Evolutionary conservation across 2,113 vertebrate genomes (phyloP), one percentile per base, ranked within the genome.

Genomic region (Oreochromis niloticus): DNA sequence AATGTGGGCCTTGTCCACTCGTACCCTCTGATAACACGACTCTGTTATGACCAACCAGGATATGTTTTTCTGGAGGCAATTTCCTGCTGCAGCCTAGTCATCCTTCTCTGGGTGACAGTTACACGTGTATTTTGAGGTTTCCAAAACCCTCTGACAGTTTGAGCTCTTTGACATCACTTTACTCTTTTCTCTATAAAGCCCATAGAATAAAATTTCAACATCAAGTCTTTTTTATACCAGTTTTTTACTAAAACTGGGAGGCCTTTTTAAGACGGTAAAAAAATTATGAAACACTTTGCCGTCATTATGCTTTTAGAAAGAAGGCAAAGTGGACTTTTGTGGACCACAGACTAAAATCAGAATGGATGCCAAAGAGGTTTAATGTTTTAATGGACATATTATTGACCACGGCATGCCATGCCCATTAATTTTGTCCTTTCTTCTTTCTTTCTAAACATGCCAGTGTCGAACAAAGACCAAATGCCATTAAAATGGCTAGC

Each of bases 51-150:
- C 68, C 75, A 59, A 88, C 16, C 73, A 89, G 78, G 84, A 86
- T 73, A 46, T 90, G 81, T 92, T 89, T 90, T 86, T 90, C 78
- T 92, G 34, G 39, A 87, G 71, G 82, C 55, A 61, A 83, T 93
- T 94, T 94, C 87, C 88, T 92, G 59, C 30, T 59, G 6, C 39
- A 78, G 43, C 34, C 11, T 19, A 36, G 78, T 79, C 16, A 80
- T 88, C 81, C 85, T 16, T 83, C 68, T 63, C 30, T 48, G 24
- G 34, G 24, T 61, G 83, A 91, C 66, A 82, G 79, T 55, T 32
- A 59, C 59, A 59, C 4, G 11, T 55, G 82, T 87, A 22, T 41
- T 83, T 10, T n/a, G 6, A 59, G 24, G 0, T 81, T 80, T 73
- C 30, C 36, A 66, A 46, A 84, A 56, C 4, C 6, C 2, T 14